Percentiles rank a stretch among this genome's conserved stretches.
Evolutionary conservation across 2,113 vertebrate species (phyloP).

Genomic region (Neolamprologus hecqui): DNA sequence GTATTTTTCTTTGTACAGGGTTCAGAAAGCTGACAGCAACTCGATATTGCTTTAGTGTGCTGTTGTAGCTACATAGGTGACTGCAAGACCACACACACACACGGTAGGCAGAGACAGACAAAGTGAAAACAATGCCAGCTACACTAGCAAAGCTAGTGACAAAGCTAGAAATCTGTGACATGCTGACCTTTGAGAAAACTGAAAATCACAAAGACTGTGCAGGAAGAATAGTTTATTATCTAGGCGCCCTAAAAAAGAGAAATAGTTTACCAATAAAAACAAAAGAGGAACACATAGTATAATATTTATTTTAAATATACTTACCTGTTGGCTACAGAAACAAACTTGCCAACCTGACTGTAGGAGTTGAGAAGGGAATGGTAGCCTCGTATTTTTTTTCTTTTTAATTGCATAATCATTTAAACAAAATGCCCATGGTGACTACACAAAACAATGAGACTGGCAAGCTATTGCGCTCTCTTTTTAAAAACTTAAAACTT

Average conservation of each 20-base stretch:
- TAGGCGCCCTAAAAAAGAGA: neutral
- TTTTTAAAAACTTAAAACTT: neutral
- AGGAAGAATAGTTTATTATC: neutral
- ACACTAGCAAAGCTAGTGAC: neutral
- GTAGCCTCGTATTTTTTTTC: fast-evolving
- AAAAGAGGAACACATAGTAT: neutral
- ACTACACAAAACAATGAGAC: neutral
- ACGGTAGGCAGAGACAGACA: neutral
- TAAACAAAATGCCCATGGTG: neutral
- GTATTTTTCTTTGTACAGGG: neutral
- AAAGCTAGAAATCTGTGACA: neutral
- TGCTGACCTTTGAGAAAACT: neutral
- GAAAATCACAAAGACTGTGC: neutral
- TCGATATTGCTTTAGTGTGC: neutral
- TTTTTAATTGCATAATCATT: neutral
- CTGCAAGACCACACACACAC: neutral
- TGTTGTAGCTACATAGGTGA: neutral
- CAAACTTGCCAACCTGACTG: neutral
- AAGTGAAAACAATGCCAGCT: neutral
- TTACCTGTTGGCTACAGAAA: neutral
- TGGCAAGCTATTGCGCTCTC: neutral
- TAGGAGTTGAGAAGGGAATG: neutral
- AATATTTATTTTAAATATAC: neutral
- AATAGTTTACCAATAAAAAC: neutral
- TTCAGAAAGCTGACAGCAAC: neutral